Evolutionary conservation across 2,888 invertebrate species (phyloP), one percentile per base, ranked within the genome.

Genomic region (Mythimna lalbum): DNA sequence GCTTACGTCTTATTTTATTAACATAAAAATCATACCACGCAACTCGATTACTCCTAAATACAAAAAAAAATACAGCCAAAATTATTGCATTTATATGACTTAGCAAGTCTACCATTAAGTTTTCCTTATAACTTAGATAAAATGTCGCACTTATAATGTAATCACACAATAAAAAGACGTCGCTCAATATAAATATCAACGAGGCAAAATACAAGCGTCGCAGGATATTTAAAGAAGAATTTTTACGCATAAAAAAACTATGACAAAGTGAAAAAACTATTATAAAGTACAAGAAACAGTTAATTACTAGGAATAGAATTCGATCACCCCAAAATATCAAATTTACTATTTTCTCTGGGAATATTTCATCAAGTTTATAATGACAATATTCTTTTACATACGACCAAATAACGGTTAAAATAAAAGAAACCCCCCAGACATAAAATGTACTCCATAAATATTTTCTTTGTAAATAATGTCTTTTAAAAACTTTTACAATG

Each of bases 371-470:
- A 36, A 36, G 36, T 36, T 36, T 36, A 36, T 36, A 10, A 12
- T 21, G 4, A 21, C 0, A 12, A 60, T 19, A 60, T 19, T 4
- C 19, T 6, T 12, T 19, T 6, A 33, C 1, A 10, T 5, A 23
- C 14, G 14, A 4, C 14, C 1, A 7, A 10, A 67, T 10, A 2
- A 4, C 19, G 0, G 0, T 6, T 7, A 47, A 7, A 6, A 66
- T n/a, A 4, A 66, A 66, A 36, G 67, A 36, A 6, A 49, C n/a
- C 19, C n/a, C 67, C 65, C 65, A 66, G 17, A 33, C 67, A 66
- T 66, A 66, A 23, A 66, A 0, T 10, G 10, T 10, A 36, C 65
- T 67, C n/a, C n/a, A 49, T 1, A 67, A 17, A 66, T 49, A 66
- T 36, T 14, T 33, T 5, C 65, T 49, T 6, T 66, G 67, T 4